Base-by-base conservation (phyloP, 2,797 vertebrate genomes). In the Taeniopygia guttata region DNA sequence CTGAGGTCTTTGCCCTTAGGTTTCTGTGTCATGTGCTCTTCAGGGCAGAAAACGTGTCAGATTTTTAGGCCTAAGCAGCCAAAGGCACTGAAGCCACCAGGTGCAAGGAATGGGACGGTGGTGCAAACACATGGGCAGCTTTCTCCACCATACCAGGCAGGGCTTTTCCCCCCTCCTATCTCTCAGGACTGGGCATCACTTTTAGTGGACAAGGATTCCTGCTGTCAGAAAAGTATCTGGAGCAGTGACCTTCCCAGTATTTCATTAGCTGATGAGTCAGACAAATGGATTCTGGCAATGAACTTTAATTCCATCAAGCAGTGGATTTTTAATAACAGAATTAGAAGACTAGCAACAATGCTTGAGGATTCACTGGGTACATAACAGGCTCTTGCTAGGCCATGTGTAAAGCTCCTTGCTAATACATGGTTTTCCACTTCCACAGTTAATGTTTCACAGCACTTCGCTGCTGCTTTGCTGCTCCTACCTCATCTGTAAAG, bases 241-340 rank as follows among this genome's bases (percentile, higher is more conserved):
- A 80, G 27, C 49, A 84, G 60, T 58, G 40, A 89, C 56, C 62
- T 70, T 85, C 42, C 22, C 48, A 43, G 45, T 69, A 42, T 79
- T 88, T 88, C 66, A 63, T 73, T 92, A 92, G 49, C 20, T 82
- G 69, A 36, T 82, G 77, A 85, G 56, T 90, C 49, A 90, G 49
- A 58, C 42, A 82, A 79, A 82, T 46, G 56, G 42, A 51, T 26
- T 74, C 63, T 87, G 75, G 75, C 78, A 85, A 18, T 63, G 75
- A 87, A 87, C 58, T 90, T 86, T 68, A 80, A 8, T 93, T 94
- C 67, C 60, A 83, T 94, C 80, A 75, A 46, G 40, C 75, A 85
- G 30, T 2, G 0, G 54, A 75, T 87, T 90, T 93, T 92, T 81
- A 84, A 58, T 89, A 87, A 64, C 58, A 87, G 48, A 63, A 64